A percentile compares a stretch with the other conserved stretches of the same genome.
Evolutionary conservation across 2,888 invertebrate genomes (phyloP).

Genomic region (Lagria hirta): DNA sequence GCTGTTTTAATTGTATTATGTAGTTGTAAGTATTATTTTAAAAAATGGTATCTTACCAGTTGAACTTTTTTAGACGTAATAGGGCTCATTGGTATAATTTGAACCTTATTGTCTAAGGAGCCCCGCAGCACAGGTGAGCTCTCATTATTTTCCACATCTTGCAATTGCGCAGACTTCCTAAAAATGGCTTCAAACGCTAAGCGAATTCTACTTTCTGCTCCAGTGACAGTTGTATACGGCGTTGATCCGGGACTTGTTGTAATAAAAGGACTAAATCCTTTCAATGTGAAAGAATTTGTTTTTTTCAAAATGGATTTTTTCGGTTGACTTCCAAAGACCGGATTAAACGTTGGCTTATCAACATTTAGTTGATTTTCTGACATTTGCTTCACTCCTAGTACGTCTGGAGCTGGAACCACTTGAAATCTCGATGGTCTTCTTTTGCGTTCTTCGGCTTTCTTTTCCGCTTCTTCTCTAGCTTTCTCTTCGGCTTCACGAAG

Average conservation of each 20-base stretch:
- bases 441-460: slow-evolving; percentile 58
- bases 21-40: background rate
- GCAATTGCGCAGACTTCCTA: slow-evolving; percentile 76
- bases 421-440: slow-evolving; percentile 71
- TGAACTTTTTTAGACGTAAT: slow-evolving; percentile 86
- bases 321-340: slow-evolving; percentile 53
- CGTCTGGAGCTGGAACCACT: slow-evolving; percentile 82
- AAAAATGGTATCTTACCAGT: slow-evolving; percentile 61
- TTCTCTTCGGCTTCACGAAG: slow-evolving; percentile 51
- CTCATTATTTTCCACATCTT: slow-evolving; percentile 68
- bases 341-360: slow-evolving; percentile 50
- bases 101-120: slow-evolving; percentile 47
- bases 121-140: slow-evolving; percentile 51
- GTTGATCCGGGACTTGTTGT: slow-evolving; percentile 61
- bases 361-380: slow-evolving; percentile 52
- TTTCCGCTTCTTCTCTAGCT: slow-evolving; percentile 59
- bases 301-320: slow-evolving; percentile 92
- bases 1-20: no score
- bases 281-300: slow-evolving; percentile 80
- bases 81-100: slow-evolving; percentile 63
- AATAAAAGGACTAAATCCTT: slow-evolving; percentile 60
- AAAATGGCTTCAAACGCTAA: slow-evolving; percentile 91
- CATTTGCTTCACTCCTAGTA: slow-evolving; percentile 55
- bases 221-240: slow-evolving; percentile 84
- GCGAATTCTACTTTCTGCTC: slow-evolving; percentile 83